phyloP scores from a whole-genome alignment of 2,888 invertebrate species.

The Nomada hirtipes region DNA sequence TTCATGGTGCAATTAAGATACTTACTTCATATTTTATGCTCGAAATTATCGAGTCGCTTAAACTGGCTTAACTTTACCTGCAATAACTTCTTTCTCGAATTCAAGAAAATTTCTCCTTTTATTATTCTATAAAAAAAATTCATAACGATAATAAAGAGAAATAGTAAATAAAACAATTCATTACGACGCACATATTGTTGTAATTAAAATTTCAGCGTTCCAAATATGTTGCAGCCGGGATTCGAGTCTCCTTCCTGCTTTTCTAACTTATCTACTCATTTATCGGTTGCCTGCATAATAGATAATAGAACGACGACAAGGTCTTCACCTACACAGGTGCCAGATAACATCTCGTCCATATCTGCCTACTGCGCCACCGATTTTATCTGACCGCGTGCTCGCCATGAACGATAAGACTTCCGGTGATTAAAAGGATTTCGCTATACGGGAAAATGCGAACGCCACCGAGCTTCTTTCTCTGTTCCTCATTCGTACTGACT shows the following conservation, averaged over 20 bases:
- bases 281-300: slow-evolving; percentile 39
- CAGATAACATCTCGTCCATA: slow-evolving; percentile 45
- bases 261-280: slow-evolving; percentile 41
- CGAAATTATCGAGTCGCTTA: no score
- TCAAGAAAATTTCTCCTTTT: background rate
- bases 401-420: slow-evolving; percentile 54
- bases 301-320: slow-evolving; percentile 43
- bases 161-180: no score
- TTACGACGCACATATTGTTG: background rate
- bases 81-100: background rate
- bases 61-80: no score
- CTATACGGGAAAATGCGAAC: slow-evolving; percentile 42
- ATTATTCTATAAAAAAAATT: background rate
- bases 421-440: slow-evolving; percentile 53
- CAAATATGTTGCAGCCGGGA: background rate
- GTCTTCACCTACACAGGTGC: slow-evolving; percentile 27
- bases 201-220: background rate
- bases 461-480: slow-evolving; percentile 15
- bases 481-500: background rate
- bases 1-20: no score
- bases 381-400: slow-evolving; percentile 52
- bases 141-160: no score
- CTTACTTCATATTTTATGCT: no score
- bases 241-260: background rate
- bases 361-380: slow-evolving; percentile 31